Percentiles rank a stretch among this genome's conserved stretches.
phyloP scores from a whole-genome alignment of 2,888 invertebrate genomes.

The Notodonta ziczac region DNA sequence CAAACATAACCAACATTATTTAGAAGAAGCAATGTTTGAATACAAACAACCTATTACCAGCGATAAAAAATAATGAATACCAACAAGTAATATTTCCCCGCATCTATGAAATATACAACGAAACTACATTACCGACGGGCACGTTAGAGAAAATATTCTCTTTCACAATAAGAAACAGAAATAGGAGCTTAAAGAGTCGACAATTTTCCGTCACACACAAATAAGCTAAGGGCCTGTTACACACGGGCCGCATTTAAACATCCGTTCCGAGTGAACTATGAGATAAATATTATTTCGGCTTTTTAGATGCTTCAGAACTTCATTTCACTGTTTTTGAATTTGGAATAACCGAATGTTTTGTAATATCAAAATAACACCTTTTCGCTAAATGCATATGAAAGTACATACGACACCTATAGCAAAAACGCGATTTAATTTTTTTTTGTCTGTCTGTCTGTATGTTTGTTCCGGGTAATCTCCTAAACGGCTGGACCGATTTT shows the following conservation, averaged over 20 bases:
- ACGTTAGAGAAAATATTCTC: slow-evolving; percentile 9
- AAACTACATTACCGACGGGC: slow-evolving; percentile 5
- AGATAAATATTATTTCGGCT: background rate
- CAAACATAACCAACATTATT: too few species aligned
- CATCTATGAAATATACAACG: slow-evolving; percentile 1
- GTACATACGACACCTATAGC: too few species aligned
- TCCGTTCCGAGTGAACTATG: background rate
- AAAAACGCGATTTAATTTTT: too few species aligned
- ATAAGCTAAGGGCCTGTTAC: slow-evolving; percentile 25
- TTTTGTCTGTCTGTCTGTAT: too few species aligned
- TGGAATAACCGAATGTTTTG: too few species aligned
- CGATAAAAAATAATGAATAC: slow-evolving; percentile 2
- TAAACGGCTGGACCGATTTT: too few species aligned
- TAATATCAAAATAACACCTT: too few species aligned
- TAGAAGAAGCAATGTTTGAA: too few species aligned
- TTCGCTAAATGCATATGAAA: too few species aligned
- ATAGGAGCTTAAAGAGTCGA: slow-evolving; percentile 27
- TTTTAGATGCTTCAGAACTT: background rate
- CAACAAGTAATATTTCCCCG: background rate
- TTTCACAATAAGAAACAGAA: slow-evolving; percentile 32
- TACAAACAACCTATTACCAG: background rate
- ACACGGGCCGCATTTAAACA: slow-evolving; percentile 23
- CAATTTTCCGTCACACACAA: slow-evolving; percentile 32
- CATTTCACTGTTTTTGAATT: background rate
- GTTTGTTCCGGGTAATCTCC: too few species aligned